Base-by-base conservation (phyloP, 2,888 invertebrate genomes). In the Epinotia brunnichana region DNA sequence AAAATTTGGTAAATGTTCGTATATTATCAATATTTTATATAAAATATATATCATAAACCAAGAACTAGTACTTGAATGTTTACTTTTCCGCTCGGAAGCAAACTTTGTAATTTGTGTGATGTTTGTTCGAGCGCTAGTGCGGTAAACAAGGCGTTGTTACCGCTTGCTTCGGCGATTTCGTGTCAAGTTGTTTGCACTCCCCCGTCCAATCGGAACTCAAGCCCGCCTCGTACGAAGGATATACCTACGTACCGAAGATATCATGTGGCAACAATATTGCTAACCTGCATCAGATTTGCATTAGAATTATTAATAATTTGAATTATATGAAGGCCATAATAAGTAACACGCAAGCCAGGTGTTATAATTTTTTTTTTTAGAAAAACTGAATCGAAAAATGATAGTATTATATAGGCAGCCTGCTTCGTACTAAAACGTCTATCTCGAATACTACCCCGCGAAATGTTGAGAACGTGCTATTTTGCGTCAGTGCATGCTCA, bases 41-140 rank as follows among this genome's bases (percentile, higher is more conserved):
- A 44, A 5, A 15, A 10, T 53, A 51, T 17, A 9, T 57, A 35
- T 29, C 57, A 59, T 59, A 24, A 21, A 19, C 19, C 21, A 61
- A 60, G 19, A n/a, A 60, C 17, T 7, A 19, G n/a, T 13, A 17
- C 21, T 44, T n/a, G 21, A 51, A 51, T 51, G 63, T 51, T 63
- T 53, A 19, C 51, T 13, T 48, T 63, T 51, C 3, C 41, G 51
- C 51, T 35, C 7, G 35, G 13, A 35, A 63, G 78, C 82, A 81
- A 85, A 67, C 60, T 61, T 67, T 61, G 39, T 85, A 83, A 86
- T 86, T 84, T 83, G 79, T 80, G 85, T 84, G 79, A 74, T 80
- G 79, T 77, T 81, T 78, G 82, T 82, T 81, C 80, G 80, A 85
- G 79, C 83, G 83, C 78, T 76, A 77, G 76, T 77, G 81, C 61